Evolutionary conservation across 2,113 vertebrate genomes (phyloP).

Genomic region (Lathamus discolor): DNA sequence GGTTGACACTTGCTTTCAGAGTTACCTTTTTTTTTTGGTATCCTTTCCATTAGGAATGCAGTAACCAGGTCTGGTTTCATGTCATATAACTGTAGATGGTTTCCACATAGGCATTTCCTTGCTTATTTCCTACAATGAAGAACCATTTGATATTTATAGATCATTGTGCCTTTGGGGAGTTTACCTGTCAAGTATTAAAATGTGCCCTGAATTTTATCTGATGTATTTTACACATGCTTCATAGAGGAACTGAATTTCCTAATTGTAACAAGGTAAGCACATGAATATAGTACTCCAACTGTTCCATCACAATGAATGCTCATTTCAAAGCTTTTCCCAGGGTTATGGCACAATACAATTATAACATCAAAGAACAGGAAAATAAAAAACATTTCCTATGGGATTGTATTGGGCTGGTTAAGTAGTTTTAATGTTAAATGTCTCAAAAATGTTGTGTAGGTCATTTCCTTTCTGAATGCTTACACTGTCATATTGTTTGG

Average conservation of each 20-base stretch:
- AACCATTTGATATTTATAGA: neutral
- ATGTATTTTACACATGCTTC: conserved; percentile 61
- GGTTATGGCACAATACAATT: neutral
- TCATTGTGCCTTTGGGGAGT: neutral
- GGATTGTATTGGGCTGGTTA: neutral
- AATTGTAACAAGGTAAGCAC: conserved; percentile 40
- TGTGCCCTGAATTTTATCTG: conserved; percentile 20
- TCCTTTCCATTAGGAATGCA: neutral
- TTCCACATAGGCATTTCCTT: neutral
- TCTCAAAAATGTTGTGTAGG: neutral
- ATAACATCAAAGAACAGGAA: neutral
- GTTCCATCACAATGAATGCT: neutral
- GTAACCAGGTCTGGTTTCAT: neutral
- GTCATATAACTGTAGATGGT: neutral
- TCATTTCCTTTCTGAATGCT: neutral
- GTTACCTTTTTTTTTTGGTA: neutral
- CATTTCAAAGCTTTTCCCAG: neutral
- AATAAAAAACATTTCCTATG: neutral
- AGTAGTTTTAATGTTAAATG: neutral
- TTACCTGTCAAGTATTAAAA: neutral
- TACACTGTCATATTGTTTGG: neutral
- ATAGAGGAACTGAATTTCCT: conserved; percentile 34
- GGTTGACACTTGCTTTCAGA: neutral
- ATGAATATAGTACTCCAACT: neutral
- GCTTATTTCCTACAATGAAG: neutral